These are phyloP conservation scores for Dasysyrphus tricinctus DNA, from an alignment of 2,888 invertebrate species.

Conservation along the genomic window DNA sequence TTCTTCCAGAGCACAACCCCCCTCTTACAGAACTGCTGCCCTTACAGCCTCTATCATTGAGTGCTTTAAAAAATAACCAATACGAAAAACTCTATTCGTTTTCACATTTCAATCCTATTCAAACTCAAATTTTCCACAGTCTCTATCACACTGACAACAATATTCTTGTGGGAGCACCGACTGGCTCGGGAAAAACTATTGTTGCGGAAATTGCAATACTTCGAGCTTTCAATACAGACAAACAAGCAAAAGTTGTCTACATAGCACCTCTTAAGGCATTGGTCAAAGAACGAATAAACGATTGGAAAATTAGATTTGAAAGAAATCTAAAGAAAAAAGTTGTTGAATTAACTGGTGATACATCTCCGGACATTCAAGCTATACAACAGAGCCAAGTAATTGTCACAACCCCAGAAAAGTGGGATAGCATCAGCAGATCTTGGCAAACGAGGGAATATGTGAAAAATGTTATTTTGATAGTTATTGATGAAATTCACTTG, in stretches of 20 bases:
- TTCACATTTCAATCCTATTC: constrained; percentile 98
- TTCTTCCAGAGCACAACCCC: constrained; percentile 95
- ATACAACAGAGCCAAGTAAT: constrained; percentile 95
- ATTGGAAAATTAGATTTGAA: constrained; percentile 94
- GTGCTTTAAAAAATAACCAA: constrained; percentile 89
- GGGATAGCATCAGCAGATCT: constrained; percentile 99
- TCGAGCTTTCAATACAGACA: constrained; percentile 92
- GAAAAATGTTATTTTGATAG: constrained; percentile 93
- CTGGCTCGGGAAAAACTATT: constrained; percentile 98
- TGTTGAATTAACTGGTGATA: constrained; percentile 97
- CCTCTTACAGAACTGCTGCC: constrained; percentile 96
- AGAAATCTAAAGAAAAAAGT: constrained; percentile 90
- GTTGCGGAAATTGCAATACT: constrained; percentile 99
- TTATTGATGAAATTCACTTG: constrained; percentile 99
- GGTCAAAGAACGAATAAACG: constrained; percentile 97
- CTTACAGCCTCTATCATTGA: constrained; percentile 94
- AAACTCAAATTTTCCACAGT: constrained; percentile 98
- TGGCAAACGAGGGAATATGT: constrained; percentile 99
- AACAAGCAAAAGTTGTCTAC: constrained; percentile 95
- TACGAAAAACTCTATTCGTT: constrained; percentile 95
- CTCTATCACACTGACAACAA: constrained; percentile 97
- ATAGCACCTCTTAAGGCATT: constrained; percentile 99
- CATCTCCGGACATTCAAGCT: constrained; percentile 92
- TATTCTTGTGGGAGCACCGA: constrained; percentile 93
- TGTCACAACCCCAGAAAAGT: constrained; percentile 99